phyloP scores from a whole-genome alignment of 2,797 vertebrate genomes.

The Kryptopterus vitreolus region DNA sequence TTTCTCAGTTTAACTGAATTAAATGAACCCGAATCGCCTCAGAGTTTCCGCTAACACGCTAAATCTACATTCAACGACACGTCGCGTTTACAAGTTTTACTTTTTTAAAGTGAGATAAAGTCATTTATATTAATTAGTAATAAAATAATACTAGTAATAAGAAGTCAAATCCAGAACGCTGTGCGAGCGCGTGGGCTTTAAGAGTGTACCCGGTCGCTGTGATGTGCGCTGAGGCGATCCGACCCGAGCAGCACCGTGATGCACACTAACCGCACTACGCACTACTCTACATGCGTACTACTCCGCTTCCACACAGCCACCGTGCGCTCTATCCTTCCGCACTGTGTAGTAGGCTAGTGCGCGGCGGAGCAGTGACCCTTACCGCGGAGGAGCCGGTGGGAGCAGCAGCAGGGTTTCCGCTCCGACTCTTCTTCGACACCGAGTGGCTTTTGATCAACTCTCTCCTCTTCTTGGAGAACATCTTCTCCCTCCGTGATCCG shows the following conservation, averaged over 20 bases:
- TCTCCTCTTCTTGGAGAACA: slow-evolving; percentile 93
- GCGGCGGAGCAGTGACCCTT: slow-evolving; percentile 63
- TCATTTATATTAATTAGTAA: background rate
- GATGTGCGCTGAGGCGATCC: background rate
- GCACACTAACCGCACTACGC: background rate
- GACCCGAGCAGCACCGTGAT: background rate
- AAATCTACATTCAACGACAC: background rate
- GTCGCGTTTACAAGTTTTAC: background rate
- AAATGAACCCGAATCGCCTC: too few relatives aligned
- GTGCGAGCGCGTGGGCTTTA: too few relatives aligned
- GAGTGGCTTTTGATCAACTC: slow-evolving; percentile 95
- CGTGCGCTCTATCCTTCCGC: background rate
- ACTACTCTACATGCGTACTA: background rate
- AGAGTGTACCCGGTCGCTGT: too few relatives aligned
- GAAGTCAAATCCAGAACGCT: too few relatives aligned
- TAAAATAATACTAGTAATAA: too few relatives aligned
- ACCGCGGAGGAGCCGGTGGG: slow-evolving; percentile 75
- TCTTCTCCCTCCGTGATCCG: slow-evolving; percentile 60
- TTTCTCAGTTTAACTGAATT: too few relatives aligned
- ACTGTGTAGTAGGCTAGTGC: slow-evolving; percentile 17
- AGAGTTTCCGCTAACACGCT: background rate
- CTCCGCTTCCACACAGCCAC: background rate
- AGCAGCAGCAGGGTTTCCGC: slow-evolving; percentile 85
- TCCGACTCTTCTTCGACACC: slow-evolving; percentile 93
- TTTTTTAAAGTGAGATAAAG: background rate